These are phyloP conservation scores for Oryctes rhinoceros DNA, from an alignment of 1,140 invertebrate species.

Conservation along the genomic window DNA sequence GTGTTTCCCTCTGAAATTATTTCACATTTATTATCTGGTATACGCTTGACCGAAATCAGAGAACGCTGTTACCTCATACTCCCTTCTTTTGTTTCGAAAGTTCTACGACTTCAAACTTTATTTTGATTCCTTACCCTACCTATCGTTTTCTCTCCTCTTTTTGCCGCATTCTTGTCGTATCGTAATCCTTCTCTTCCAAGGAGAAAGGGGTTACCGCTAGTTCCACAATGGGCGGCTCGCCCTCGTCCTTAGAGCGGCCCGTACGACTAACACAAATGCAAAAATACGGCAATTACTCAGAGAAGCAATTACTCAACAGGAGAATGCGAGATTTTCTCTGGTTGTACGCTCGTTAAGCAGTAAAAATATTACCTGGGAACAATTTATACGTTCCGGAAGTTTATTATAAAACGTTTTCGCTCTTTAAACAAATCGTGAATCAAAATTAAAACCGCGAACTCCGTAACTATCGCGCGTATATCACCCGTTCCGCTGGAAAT, in stretches of 20 bases:
- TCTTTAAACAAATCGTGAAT: conserved; percentile 19
- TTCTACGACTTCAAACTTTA: neutral
- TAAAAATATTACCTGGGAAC: conserved; percentile 1
- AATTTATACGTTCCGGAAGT: conserved; percentile 14
- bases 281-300: neutral
- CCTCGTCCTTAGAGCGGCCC: neutral
- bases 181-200: neutral
- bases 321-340: neutral
- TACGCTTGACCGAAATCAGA: neutral
- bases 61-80: neutral
- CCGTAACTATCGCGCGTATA: neutral
- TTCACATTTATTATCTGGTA: conserved; percentile 2
- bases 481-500: neutral
- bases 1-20: neutral
- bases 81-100: neutral
- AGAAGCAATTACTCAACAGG: neutral
- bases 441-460: conserved; percentile 10
- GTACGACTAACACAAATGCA: neutral
- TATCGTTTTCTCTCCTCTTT: neutral
- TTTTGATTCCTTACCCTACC: neutral
- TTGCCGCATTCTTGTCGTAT: neutral
- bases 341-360: neutral
- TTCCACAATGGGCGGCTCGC: neutral
- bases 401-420: conserved; percentile 15
- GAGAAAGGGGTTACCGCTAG: neutral